Evolutionary conservation across 1,140 invertebrate species (phyloP).

Genomic region (Sitobion miscanthi): DNA sequence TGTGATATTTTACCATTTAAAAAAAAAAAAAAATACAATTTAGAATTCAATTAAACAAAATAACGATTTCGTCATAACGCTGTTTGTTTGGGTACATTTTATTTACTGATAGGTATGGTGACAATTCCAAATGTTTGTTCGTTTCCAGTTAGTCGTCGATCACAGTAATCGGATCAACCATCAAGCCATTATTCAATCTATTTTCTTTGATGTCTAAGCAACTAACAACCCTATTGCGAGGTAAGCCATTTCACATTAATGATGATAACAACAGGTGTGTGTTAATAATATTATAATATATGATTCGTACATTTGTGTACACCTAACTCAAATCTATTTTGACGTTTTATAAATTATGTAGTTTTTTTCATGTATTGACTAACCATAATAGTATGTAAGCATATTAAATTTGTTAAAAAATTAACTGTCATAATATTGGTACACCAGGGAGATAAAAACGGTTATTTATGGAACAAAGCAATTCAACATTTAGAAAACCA

Average conservation of each 20-base stretch:
- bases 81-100: no score
- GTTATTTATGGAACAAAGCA: no score
- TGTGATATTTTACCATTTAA: not conserved
- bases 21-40: no score
- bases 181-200: not conserved
- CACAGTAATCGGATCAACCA: not conserved
- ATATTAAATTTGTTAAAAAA: no score
- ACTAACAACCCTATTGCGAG: not conserved
- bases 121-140: not conserved
- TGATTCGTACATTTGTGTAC: not conserved
- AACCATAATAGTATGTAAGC: no score
- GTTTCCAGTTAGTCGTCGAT: not conserved
- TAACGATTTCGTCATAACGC: no score
- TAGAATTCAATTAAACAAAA: no score
- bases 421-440: no score
- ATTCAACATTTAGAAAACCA: no score
- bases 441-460: no score
- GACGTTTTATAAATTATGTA: not conserved
- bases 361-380: not conserved
- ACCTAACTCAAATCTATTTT: not conserved
- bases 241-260: not conserved
- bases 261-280: not conserved
- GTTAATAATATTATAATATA: not conserved
- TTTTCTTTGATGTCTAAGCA: not conserved
- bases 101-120: not conserved